Evolutionary conservation across 2,113 vertebrate species (phyloP), one percentile per base, ranked within the genome.

Genomic region (Scartelaos histophorus): DNA sequence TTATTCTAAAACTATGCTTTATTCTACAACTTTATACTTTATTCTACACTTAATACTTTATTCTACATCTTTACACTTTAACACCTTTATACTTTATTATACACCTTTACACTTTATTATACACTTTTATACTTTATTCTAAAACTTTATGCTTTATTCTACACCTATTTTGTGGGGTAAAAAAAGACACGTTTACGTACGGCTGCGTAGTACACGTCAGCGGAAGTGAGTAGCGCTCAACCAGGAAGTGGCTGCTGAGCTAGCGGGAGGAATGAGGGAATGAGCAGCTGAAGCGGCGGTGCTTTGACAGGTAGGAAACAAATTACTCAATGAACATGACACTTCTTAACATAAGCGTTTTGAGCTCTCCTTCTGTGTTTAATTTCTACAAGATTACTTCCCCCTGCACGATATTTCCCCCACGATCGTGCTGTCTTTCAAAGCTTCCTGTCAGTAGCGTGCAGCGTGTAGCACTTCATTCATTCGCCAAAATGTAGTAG

Each of bases 161-260:
- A 29, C 29, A 29, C n/a, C n/a, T n/a, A n/a, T n/a, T n/a, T n/a
- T n/a, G n/a, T n/a, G n/a, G n/a, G n/a, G n/a, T n/a, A n/a, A n/a
- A n/a, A n/a, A n/a, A n/a, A n/a, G n/a, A n/a, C n/a, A n/a, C n/a
- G n/a, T n/a, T n/a, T n/a, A n/a, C n/a, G n/a, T n/a, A n/a, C n/a
- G n/a, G n/a, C n/a, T n/a, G 11, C 1, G 0, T 5, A 6, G 75
- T 11, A 76, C 88, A 89, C 86, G 88, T 92, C 88, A 84, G 69
- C 45, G 25, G 12, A 72, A 80, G 29, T 49, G 60, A 65, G 71
- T 15, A 3, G 51, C 53, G 84, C 89, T 21, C 24, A 29, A 60
- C 75, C 83, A 80, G 92, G 91, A 93, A 92, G 91, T 87, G 53
- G 85, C 70, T 82, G 74, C 43, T 25, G 46, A 78, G 82, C 80